Evolutionary conservation across 1,140 invertebrate genomes (phyloP), one percentile per base, ranked within the genome.

Genomic region (Mya arenaria): DNA sequence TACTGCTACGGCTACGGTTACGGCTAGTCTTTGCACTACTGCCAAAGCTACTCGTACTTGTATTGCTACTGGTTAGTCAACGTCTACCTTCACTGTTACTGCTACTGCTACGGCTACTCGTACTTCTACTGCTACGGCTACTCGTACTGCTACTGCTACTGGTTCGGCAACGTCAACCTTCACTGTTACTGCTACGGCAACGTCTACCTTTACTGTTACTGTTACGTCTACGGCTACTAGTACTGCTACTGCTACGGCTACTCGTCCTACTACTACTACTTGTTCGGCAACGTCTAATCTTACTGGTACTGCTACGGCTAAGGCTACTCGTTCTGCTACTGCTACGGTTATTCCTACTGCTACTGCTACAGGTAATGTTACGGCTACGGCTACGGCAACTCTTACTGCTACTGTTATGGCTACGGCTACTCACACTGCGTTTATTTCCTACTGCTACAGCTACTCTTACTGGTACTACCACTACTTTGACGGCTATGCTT

Each of bases 221-320:
- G 68, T 13, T 79, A 4, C 60, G 66, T 28, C 44, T 66, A 69
- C 39, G 66, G 68, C 36, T 68, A 56, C 60, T 79, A 69, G 1
- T 68, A 79, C 65, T 79, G 55, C 75, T 79, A 71, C 75, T 79
- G 55, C 75, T 79, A 60, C 65, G 68, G 41, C 73, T 77, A 39
- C 73, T 69, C 37, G 34, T 69, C 37, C 36, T 77, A 56, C 44
- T 73, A 37, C 44, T 73, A 56, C 44, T 73, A 58, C 44, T 73
- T 19, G 6, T 30, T 19, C 44, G 52, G 62, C 36, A 37, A 63
- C 55, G 60, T 41, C 55, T 75, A 63, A 30, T 75, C 60, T 19
- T 75, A 63, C 32, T 75, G 39, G 55, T 63, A 25, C 73, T 63
- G 41, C 73, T 63, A 65, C 73, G 36, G 63, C 73, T 63, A 44